These are phyloP conservation scores for Nymphalis io DNA, from an alignment of 1,140 invertebrate genomes.

Conservation along the genomic window DNA sequence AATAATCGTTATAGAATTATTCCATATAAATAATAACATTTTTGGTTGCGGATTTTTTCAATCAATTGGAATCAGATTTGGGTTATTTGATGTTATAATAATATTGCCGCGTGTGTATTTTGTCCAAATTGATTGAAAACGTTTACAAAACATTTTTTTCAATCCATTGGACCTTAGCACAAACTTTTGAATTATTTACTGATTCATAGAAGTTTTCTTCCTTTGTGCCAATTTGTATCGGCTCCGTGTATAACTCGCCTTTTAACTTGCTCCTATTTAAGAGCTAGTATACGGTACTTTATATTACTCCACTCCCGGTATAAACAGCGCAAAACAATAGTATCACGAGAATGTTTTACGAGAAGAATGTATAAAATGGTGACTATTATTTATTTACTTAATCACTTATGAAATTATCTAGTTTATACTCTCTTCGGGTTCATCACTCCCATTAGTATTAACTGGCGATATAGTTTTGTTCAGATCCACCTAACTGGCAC, in stretches of 20 bases:
- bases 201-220: background rate
- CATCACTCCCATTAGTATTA: no score
- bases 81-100: background rate
- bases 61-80: background rate
- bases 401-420: no score
- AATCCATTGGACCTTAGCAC: background rate
- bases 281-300: background rate
- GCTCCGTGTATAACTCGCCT: background rate
- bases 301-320: background rate
- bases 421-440: no score
- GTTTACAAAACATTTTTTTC: background rate
- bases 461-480: no score
- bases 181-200: conserved; percentile 6
- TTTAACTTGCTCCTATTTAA: conserved; percentile 6
- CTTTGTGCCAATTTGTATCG: conserved; percentile 8
- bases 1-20: background rate
- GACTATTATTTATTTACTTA: no score
- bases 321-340: no score
- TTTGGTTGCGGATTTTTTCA: background rate
- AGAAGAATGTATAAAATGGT: no score
- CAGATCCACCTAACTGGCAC: no score
- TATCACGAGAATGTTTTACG: no score
- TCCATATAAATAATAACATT: background rate
- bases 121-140: background rate
- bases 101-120: background rate